A percentile compares a stretch with the other conserved stretches of the same genome.
Conservation (phyloP, 1,140 invertebrate species). For the Drosophila bifasciata region DNA sequence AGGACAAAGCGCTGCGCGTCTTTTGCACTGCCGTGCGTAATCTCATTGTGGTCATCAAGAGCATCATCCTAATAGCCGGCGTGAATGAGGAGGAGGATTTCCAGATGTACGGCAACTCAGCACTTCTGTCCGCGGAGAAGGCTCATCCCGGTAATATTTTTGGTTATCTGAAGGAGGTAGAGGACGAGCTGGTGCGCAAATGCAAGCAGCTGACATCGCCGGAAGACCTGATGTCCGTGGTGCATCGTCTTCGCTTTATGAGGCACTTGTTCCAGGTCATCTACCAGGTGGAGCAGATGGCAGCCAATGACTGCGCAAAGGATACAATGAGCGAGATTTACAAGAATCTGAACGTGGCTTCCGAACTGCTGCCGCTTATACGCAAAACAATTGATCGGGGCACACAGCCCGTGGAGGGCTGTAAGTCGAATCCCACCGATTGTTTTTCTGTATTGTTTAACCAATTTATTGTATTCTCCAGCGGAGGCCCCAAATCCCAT, state of each 20-base stretch:
- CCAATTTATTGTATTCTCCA: constrained; percentile 49
- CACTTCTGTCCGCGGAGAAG: constrained; percentile 93
- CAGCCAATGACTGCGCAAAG: constrained; percentile 85
- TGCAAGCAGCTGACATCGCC: constrained; percentile 86
- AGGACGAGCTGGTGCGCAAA: constrained; percentile 94
- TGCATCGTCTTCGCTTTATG: constrained; percentile 93
- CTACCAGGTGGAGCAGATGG: constrained; percentile 87
- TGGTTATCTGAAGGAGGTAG: constrained; percentile 94
- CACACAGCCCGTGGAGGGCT: constrained; percentile 89
- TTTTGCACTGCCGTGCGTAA: constrained; percentile 96
- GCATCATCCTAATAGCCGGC: constrained; percentile 94
- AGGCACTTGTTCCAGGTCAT: constrained; percentile 93
- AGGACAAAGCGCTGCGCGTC: constrained; percentile 92
- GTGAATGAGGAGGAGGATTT: constrained; percentile 98
- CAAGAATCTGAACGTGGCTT: constrained; percentile 87
- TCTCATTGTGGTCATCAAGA: constrained; percentile 95
- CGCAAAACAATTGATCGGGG: constrained; percentile 91
- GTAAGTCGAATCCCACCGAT: constrained; percentile 84
- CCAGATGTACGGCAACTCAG: constrained; percentile 94
- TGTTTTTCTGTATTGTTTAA: background rate
- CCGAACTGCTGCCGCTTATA: constrained; percentile 92
- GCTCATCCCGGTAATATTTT: constrained; percentile 92
- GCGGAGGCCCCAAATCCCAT: constrained; percentile 87
- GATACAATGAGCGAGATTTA: constrained; percentile 88
- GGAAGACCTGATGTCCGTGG: constrained; percentile 87